Evolutionary conservation across 2,888 invertebrate genomes (phyloP).

Genomic region (Hyppa rectilinea): DNA sequence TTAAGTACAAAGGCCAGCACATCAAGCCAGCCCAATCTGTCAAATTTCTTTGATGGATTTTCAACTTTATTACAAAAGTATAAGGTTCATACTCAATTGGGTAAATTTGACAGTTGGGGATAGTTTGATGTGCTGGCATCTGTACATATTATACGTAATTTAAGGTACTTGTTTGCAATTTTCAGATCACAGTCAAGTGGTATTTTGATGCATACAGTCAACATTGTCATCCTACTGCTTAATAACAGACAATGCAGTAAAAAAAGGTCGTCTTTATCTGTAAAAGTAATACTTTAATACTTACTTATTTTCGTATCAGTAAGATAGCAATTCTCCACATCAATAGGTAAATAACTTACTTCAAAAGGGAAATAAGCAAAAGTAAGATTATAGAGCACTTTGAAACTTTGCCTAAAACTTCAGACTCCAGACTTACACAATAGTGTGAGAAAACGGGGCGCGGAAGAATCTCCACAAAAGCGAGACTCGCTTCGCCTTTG

Average conservation of each 20-base stretch:
- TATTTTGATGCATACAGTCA: not conserved
- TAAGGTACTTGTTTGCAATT: no score
- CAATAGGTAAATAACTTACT: conserved; percentile 27
- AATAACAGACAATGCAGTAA: not conserved
- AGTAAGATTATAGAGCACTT: conserved; percentile 42
- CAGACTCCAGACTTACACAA: conserved; percentile 49
- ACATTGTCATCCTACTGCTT: not conserved
- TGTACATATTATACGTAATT: no score
- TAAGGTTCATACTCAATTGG: no score
- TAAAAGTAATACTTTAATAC: not conserved
- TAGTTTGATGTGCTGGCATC: no score
- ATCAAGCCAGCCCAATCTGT: no score
- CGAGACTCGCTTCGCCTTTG: conserved; percentile 57
- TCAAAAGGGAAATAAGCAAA: conserved; percentile 32
- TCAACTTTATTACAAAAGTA: no score
- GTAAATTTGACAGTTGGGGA: no score
- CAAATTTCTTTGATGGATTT: no score
- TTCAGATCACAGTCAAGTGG: no score
- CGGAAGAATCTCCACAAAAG: conserved; percentile 59
- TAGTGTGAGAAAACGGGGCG: conserved; percentile 48
- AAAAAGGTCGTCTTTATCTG: not conserved
- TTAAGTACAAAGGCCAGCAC: no score
- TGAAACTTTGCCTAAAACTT: conserved; percentile 50
- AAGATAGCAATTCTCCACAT: conserved; percentile 6
- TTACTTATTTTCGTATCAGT: not conserved